Evolutionary conservation across 2,888 invertebrate species (phyloP).

Genomic region (Drosophila paramelanica): DNA sequence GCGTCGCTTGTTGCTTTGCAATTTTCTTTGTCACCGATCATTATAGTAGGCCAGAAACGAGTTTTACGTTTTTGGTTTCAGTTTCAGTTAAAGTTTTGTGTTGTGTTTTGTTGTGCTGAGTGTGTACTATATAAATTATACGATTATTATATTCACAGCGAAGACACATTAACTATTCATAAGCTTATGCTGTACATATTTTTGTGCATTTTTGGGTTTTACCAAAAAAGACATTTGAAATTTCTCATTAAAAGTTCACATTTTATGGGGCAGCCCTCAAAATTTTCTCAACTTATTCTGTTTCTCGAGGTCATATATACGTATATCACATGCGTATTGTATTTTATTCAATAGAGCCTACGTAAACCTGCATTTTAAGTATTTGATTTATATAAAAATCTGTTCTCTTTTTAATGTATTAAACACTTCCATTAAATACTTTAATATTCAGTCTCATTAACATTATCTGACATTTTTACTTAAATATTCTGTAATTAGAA

Average conservation of each 20-base stretch:
- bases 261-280: not conserved
- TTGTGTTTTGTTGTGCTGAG: conserved; percentile 45
- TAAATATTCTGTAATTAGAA: conserved; percentile 20
- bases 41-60: conserved; percentile 48
- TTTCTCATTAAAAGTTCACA: conserved; percentile 18
- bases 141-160: conserved; percentile 36
- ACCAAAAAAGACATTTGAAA: conserved; percentile 22
- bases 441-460: too few relatives aligned
- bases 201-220: conserved; percentile 36
- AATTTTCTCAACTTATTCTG: too few relatives aligned
- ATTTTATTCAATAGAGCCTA: too few relatives aligned
- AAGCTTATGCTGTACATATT: conserved; percentile 35
- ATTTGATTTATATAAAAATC: too few relatives aligned
- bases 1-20: conserved; percentile 35
- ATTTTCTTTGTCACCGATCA: conserved; percentile 15
- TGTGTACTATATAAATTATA: conserved; percentile 68
- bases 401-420: not conserved
- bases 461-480: too few relatives aligned
- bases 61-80: conserved; percentile 55
- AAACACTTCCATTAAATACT: not conserved
- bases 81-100: conserved; percentile 25
- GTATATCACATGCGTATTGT: too few relatives aligned
- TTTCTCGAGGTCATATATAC: too few relatives aligned
- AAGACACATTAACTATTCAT: conserved; percentile 61
- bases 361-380: too few relatives aligned